Conservation (phyloP, 2,888 invertebrate genomes). For the Spialia ferax region DNA sequence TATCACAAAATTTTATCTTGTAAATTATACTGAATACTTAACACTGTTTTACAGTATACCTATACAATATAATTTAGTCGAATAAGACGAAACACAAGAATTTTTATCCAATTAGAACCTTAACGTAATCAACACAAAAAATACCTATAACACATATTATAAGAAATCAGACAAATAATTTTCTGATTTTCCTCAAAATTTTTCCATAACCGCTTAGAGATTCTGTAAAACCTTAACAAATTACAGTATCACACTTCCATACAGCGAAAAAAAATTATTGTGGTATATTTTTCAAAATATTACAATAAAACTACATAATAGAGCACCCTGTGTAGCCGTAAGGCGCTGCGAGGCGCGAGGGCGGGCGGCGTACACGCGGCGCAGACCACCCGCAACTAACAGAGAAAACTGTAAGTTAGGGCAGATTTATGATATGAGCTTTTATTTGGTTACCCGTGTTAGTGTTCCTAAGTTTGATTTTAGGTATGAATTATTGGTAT, state of each 20-base stretch:
- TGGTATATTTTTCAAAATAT: background rate
- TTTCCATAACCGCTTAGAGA: too few relatives aligned
- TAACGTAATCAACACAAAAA: too few relatives aligned
- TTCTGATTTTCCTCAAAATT: too few relatives aligned
- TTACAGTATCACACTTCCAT: background rate
- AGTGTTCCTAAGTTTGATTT: background rate
- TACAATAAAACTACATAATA: constrained; percentile 54
- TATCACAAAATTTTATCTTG: too few relatives aligned
- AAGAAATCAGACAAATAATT: too few relatives aligned
- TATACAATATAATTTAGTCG: too few relatives aligned
- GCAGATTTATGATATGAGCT: constrained; percentile 6
- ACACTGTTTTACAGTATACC: too few relatives aligned
- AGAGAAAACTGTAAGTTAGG: background rate
- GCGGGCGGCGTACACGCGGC: constrained; percentile 72
- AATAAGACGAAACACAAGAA: too few relatives aligned
- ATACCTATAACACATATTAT: too few relatives aligned
- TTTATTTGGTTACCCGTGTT: background rate
- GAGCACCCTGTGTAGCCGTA: constrained; percentile 73
- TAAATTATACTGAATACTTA: too few relatives aligned
- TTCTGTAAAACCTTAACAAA: background rate
- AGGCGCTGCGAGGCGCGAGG: constrained; percentile 81
- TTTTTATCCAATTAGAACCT: too few relatives aligned
- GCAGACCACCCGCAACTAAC: background rate
- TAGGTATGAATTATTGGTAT: background rate
- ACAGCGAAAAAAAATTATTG: background rate